Evolutionary conservation across 2,888 invertebrate species (phyloP).

Genomic region (Melanophora roralis): DNA sequence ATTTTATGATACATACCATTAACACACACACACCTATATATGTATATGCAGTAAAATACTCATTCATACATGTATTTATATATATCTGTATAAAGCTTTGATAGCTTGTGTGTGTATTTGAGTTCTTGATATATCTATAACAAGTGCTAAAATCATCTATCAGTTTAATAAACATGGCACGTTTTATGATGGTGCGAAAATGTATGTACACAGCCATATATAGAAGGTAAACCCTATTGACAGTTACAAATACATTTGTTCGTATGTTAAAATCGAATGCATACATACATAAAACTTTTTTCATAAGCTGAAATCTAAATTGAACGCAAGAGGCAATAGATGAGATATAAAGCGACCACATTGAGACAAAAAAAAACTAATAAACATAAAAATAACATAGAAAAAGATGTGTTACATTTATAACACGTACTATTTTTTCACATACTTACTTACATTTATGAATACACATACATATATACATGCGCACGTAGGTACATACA

Average conservation of each 20-base stretch:
- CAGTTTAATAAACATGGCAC: conserved; percentile 59
- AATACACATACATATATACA: neutral
- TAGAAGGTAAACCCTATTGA: neutral
- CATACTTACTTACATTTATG: neutral
- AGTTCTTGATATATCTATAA: conserved; percentile 26
- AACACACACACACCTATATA: neutral
- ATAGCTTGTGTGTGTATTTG: neutral
- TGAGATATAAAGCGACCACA: neutral
- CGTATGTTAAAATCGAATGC: too few relatives aligned
- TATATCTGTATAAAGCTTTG: too few relatives aligned
- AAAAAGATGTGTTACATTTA: neutral
- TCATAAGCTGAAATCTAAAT: neutral
- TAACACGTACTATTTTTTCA: neutral
- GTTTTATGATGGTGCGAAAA: conserved; percentile 55
- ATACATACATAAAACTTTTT: too few relatives aligned
- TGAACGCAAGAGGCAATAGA: conserved; percentile 5
- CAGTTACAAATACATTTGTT: neutral
- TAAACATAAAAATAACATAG: conserved; percentile 20
- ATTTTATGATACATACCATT: conserved; percentile 30
- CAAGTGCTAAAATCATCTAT: conserved; percentile 51
- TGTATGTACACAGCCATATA: neutral
- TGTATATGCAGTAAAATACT: too few relatives aligned
- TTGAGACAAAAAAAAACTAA: conserved; percentile 9
- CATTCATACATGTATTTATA: neutral
- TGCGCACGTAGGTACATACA: neutral